Base-by-base conservation (phyloP, 2,888 invertebrate genomes). In the Hybos culiciformis region DNA sequence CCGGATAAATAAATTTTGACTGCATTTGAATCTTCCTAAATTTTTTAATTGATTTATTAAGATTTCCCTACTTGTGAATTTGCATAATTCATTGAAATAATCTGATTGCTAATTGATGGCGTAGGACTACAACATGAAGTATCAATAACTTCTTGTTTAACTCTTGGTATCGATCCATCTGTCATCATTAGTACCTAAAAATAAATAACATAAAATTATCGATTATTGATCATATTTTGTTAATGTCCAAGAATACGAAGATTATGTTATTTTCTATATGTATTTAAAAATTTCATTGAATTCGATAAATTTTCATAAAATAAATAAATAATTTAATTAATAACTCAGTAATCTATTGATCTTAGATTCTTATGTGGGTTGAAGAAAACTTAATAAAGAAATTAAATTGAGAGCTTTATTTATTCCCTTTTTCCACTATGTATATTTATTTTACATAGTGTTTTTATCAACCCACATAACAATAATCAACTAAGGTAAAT, bases 81-180 rank as follows among this genome's bases (percentile, higher is more conserved):
- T 24, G 39, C 47, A 41, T 50, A 52, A 17, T 47, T 41, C 31
- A 50, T 42, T 21, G 45, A 41, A 41, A 47, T 50, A 11, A 33
- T 47, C 41, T 43, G 46, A 48, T 48, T 50, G 14, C 48, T 47
- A 17, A 47, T 47, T 23, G 52, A 52, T 32, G 51, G 52, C 19
- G 52, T 50, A n/a, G 52, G 52, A 39, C 52, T 52, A 41, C 51
- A 51, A 45, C 52, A 52, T 42, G 52, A 50, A 18, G 50, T 49
- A 26, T 50, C 44, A 23, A 50, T 50, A 32, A 51, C 49, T 36
- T 52, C 52, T 42, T 52, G 51, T 41, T 52, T 52, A 21, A 52
- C 49, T 34, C 44, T 44, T 39, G 42, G 38, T 20, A 47, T 47
- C 19, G 50, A 46, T 37, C 46, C 47, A 29, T 51, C 51, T 26